Evolutionary conservation across 2,888 invertebrate species (phyloP), one percentile per base, ranked within the genome.

Genomic region (Halocaridina rubra): DNA sequence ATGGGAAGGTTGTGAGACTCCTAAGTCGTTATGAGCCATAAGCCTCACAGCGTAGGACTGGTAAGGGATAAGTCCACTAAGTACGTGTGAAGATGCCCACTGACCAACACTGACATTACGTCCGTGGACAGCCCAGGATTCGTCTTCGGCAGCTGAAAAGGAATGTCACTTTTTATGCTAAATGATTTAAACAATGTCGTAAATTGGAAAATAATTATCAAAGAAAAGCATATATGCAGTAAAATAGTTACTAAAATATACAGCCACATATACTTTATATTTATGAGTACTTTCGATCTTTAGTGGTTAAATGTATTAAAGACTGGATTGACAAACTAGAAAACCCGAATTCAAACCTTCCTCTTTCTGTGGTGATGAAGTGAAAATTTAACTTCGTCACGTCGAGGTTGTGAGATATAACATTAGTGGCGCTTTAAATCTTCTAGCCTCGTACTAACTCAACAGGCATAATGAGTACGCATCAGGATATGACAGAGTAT

Each of bases 61-160:
- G 76, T 82, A 39, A 13, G 82, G 76, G 4, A 27, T 46, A 46
- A 82, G 71, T 22, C 67, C 82, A n/a, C 69, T 71, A 24, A 82
- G 69, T 24, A 77, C 57, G 32, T 77, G 82, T 7, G 74, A 69
- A n/a, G 76, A 30, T 0, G 89, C 88, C 22, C 89, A 87, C 8
- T 90, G 90, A 19, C 90, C 89, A 8, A 91, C 90, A 0, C 91
- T 91, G 24, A 91, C 89, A 88, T 91, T 92, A n/a, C 71, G 67
- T n/a, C 75, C 81, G 30, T 81, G 67, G 5, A 27, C n/a, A 10
- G 67, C 75, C 75, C 75, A 76, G 53, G 81, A 76, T 76, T 87
- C 87, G 67, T 89, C 88, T 61, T 88, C 53, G 19, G 72, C 46
- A 22, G 80, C 72, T 72, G 61, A 3, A 27, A 7, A 75, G 1